Evolutionary conservation across 2,888 invertebrate species (phyloP).

Genomic region (Aphrophora alni): DNA sequence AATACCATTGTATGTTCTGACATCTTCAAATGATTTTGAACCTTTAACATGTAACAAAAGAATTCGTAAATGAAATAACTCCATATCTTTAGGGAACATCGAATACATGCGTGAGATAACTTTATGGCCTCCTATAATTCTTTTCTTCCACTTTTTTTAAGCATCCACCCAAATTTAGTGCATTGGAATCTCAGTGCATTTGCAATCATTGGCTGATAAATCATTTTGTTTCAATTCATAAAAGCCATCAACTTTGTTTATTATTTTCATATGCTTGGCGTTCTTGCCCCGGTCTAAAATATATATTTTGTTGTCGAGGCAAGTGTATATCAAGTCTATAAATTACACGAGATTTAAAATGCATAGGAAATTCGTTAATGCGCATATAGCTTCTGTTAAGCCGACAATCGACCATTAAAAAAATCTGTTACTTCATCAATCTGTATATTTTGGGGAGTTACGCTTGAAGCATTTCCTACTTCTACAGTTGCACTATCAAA

Average conservation of each 20-base stretch:
- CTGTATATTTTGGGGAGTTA: too few relatives aligned
- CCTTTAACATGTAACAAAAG: constrained; percentile 1
- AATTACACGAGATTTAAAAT: not conserved
- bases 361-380: not conserved
- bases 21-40: constrained; percentile 1
- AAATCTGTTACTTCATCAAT: too few relatives aligned
- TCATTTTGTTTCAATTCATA: constrained; percentile 9
- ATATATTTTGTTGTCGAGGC: constrained; percentile 3
- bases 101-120: constrained; percentile 10
- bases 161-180: too few relatives aligned
- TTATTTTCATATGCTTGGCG: too few relatives aligned
- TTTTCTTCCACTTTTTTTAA: not conserved
- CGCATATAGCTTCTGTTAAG: too few relatives aligned
- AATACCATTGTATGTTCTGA: constrained; percentile 10
- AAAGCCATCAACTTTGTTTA: not conserved
- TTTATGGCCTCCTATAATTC: not conserved
- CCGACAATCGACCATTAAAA: too few relatives aligned
- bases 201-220: not conserved
- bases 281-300: too few relatives aligned
- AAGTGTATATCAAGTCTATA: not conserved
- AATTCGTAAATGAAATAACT: not conserved
- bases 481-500: too few relatives aligned
- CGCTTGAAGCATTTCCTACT: too few relatives aligned
- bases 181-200: not conserved
- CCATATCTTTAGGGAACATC: not conserved